phyloP scores from a whole-genome alignment of 2,797 vertebrate genomes.

The Ciconia nigra region DNA sequence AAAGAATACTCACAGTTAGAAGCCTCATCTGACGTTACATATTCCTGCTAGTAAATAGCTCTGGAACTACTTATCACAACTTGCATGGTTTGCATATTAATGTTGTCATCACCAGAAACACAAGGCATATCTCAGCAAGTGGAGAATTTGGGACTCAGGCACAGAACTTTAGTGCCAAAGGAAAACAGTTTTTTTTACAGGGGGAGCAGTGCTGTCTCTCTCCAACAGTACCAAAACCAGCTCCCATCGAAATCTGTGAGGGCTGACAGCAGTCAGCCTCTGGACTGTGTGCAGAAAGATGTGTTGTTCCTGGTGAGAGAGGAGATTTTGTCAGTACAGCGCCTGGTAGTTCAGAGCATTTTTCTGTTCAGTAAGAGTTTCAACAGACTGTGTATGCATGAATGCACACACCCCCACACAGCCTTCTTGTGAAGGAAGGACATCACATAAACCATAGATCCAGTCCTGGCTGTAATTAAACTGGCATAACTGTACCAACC shows the following conservation, averaged over 20 bases:
- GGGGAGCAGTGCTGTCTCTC: neutral
- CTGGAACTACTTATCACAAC: neutral
- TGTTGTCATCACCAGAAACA: neutral
- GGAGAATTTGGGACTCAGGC: neutral
- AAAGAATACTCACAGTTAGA: neutral
- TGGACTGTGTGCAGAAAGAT: neutral
- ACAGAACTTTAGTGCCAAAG: neutral
- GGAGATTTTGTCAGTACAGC: neutral
- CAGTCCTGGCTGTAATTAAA: neutral
- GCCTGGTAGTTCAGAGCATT: neutral
- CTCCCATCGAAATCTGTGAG: accelerated
- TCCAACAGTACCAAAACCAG: neutral
- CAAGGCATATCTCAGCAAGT: neutral
- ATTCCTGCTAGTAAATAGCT: neutral
- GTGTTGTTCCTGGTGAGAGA: accelerated
- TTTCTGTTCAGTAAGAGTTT: neutral
- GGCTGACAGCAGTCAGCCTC: neutral
- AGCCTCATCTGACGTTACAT: neutral
- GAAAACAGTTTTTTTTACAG: accelerated
- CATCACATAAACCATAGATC: neutral
- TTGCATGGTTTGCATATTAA: constrained; percentile 10
- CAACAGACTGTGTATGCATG: accelerated
- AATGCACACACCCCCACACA: neutral
- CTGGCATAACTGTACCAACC: neutral
- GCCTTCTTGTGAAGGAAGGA: neutral